Percentiles rank a stretch among this genome's conserved stretches.
phyloP scores from a whole-genome alignment of 2,113 vertebrate genomes.

The Piprites chloris region DNA sequence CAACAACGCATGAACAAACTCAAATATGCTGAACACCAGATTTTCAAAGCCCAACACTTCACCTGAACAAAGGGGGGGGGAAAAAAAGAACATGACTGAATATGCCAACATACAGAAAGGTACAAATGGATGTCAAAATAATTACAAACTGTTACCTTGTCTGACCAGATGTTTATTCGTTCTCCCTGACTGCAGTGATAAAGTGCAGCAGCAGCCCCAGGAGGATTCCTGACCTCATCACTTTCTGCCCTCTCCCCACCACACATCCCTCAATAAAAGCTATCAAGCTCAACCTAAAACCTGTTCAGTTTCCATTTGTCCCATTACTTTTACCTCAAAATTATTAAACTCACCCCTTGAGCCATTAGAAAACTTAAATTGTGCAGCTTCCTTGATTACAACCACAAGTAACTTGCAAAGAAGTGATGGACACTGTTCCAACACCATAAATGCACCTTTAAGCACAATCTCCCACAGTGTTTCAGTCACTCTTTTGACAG shows the following conservation, averaged over 20 bases:
- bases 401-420: background rate
- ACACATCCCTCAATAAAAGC: background rate
- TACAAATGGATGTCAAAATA: background rate
- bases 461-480: background rate
- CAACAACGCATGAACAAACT: conserved; percentile 95
- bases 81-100: background rate
- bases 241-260: background rate
- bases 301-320: background rate
- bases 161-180: background rate
- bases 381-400: background rate
- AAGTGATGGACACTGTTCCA: background rate
- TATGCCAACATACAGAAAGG: background rate
- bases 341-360: background rate
- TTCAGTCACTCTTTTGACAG: background rate
- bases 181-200: background rate
- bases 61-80: conserved; percentile 69
- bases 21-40: conserved; percentile 97
- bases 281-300: background rate
- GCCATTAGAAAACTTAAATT: background rate
- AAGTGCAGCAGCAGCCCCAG: background rate
- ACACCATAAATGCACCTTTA: background rate
- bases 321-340: background rate
- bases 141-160: background rate
- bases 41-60: conserved; percentile 98
- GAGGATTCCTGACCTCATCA: background rate